A percentile compares a stretch with the other conserved stretches of the same genome.
phyloP scores from a whole-genome alignment of 2,113 vertebrate species.

The Plectropomus leopardus region DNA sequence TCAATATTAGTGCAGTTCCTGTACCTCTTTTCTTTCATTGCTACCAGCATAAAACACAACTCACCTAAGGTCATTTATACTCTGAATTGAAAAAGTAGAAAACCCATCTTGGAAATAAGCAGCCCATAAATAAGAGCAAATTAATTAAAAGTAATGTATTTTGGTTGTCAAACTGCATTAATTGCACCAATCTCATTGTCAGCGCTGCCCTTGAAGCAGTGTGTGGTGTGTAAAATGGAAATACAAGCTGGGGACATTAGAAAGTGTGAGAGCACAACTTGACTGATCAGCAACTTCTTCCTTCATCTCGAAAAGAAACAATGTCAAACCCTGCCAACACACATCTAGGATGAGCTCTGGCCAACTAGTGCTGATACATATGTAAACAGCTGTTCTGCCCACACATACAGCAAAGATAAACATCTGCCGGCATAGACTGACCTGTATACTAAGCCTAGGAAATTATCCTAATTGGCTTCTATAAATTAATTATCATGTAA shows the following conservation, averaged over 20 bases:
- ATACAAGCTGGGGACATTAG: not conserved
- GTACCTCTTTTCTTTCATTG: not conserved
- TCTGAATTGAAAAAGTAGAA: constrained; percentile 22
- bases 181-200: not conserved
- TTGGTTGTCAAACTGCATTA: not conserved
- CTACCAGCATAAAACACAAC: constrained; percentile 3
- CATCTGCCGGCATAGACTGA: constrained; percentile 66
- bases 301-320: not conserved
- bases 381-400: constrained; percentile 66
- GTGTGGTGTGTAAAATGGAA: constrained; percentile 4
- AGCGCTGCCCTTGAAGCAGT: not conserved
- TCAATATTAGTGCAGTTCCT: constrained; percentile 13
- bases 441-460: constrained; percentile 45
- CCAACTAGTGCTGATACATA: constrained; percentile 24
- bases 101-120: not conserved
- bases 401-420: constrained; percentile 52
- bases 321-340: not conserved
- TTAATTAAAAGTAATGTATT: not conserved
- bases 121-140: not conserved
- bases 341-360: constrained; percentile 35
- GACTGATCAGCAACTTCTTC: not conserved
- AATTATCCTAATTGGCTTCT: constrained; percentile 72
- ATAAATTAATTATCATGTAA: constrained; percentile 48
- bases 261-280: constrained; percentile 1
- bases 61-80: constrained; percentile 17